phyloP scores from a whole-genome alignment of 2,888 invertebrate genomes.

The Lasioglossum pauxillum region DNA sequence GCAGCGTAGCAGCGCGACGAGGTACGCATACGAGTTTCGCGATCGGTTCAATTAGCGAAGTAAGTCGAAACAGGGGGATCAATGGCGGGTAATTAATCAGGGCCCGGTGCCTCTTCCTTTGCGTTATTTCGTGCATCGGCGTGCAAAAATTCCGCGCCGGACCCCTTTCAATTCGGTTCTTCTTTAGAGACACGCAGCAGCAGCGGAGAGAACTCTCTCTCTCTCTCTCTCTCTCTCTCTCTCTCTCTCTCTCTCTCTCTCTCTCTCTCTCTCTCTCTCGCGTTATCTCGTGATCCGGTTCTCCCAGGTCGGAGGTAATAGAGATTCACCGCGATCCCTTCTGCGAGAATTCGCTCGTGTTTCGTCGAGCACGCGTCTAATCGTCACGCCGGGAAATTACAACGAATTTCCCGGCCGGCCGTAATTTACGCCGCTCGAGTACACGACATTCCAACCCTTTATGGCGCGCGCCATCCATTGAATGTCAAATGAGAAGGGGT shows the following conservation, averaged over 20 bases:
- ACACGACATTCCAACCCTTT: constrained; percentile 68
- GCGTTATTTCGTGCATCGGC: not conserved
- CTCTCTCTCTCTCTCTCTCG: not conserved
- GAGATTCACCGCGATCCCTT: constrained; percentile 48
- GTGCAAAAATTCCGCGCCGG: not conserved
- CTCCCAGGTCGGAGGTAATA: constrained; percentile 33
- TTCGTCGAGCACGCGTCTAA: constrained; percentile 64
- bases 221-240: not conserved
- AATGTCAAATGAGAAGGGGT: constrained; percentile 62
- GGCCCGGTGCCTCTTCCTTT: not conserved
- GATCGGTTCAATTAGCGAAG: not conserved
- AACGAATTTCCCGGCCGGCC: constrained; percentile 61
- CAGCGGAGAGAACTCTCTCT: not conserved
- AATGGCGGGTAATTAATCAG: not conserved
- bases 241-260: not conserved
- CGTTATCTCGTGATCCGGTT: constrained; percentile 10
- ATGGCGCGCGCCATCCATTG: constrained; percentile 66
- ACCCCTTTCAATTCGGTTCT: not conserved
- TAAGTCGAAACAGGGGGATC: not conserved
- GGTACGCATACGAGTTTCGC: not conserved
- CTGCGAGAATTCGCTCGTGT: constrained; percentile 56
- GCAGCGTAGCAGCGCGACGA: not conserved
- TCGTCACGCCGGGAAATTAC: constrained; percentile 70
- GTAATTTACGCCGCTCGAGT: constrained; percentile 67
- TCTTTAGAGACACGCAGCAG: not conserved